phyloP scores from a whole-genome alignment of 2,797 vertebrate species.

The Leptodactylus fallax region DNA sequence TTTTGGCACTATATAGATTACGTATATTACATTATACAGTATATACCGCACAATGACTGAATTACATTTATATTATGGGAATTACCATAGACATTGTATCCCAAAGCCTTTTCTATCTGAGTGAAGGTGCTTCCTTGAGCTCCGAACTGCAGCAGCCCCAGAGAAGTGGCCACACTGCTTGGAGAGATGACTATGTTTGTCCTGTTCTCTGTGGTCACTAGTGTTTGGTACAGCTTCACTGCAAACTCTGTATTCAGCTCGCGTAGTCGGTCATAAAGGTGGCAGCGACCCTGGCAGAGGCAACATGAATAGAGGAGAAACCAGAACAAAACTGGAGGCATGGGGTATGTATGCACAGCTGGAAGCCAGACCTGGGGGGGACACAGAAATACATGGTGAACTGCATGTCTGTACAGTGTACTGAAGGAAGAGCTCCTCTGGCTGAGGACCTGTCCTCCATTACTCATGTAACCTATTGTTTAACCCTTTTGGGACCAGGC shows the following conservation, averaged over 20 bases:
- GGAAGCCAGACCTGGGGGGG: conserved; percentile 64
- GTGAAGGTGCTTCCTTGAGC: conserved; percentile 82
- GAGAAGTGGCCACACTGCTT: conserved; percentile 78
- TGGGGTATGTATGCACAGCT: conserved; percentile 67
- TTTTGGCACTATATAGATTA: background rate
- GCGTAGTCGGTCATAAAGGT: conserved; percentile 76
- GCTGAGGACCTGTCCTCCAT: too few relatives aligned
- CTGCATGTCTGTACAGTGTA: background rate
- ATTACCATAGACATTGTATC: conserved; percentile 84
- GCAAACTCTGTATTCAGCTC: conserved; percentile 82
- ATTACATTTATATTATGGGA: background rate
- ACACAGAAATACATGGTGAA: background rate
- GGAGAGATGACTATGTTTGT: conserved; percentile 87
- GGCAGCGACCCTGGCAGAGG: conserved; percentile 69
- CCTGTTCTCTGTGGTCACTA: conserved; percentile 73
- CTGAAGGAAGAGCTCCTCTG: background rate
- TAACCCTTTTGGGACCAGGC: too few relatives aligned
- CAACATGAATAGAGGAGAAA: conserved; percentile 77
- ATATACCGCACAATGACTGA: background rate
- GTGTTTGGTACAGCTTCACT: conserved; percentile 78
- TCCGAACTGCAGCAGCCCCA: conserved; percentile 88
- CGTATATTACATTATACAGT: background rate
- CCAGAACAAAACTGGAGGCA: conserved; percentile 72
- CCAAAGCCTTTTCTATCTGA: conserved; percentile 82
- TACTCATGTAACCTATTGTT: too few relatives aligned